A percentile compares a stretch with the other conserved stretches of the same genome.
These are phyloP conservation scores for Cancer borealis DNA, from an alignment of 2,888 invertebrate genomes.

Conservation along the genomic window DNA sequence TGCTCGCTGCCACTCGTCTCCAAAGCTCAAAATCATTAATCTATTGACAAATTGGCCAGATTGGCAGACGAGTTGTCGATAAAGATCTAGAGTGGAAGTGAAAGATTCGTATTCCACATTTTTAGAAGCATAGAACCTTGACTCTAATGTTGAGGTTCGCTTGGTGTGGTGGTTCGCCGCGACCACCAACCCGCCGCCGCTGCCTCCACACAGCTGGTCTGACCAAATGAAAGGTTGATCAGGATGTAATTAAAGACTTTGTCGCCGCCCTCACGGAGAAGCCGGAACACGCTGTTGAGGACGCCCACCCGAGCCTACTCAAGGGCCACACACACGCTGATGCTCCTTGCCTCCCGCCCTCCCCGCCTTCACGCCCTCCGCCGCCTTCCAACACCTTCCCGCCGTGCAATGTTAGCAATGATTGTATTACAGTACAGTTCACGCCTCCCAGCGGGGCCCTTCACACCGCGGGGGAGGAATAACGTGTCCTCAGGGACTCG, in stretches of 20 bases:
- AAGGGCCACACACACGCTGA: neutral
- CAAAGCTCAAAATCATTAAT: conserved; percentile 61
- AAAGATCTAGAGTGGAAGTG: conserved; percentile 57
- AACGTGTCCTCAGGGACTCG: neutral
- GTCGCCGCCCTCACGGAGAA: conserved; percentile 35
- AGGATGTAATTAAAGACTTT: conserved; percentile 69
- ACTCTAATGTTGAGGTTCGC: neutral
- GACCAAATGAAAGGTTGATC: conserved; percentile 70
- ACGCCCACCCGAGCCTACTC: conserved; percentile 13
- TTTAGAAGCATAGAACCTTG: conserved; percentile 4
- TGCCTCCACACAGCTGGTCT: conserved; percentile 31
- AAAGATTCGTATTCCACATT: conserved; percentile 49
- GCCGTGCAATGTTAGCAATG: neutral
- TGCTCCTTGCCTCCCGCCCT: neutral
- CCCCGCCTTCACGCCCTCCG: neutral
- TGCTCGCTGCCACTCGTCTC: conserved; percentile 5
- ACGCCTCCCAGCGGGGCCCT: neutral
- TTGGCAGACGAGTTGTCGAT: conserved; percentile 70
- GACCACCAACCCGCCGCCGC: neutral
- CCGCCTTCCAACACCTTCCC: neutral
- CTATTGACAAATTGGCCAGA: conserved; percentile 72
- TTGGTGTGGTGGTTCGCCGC: neutral
- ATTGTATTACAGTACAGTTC: neutral
- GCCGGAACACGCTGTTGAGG: conserved; percentile 54
- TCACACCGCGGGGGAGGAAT: neutral